Conservation (phyloP, 2,113 vertebrate species). For the Azemiops feae region DNA sequence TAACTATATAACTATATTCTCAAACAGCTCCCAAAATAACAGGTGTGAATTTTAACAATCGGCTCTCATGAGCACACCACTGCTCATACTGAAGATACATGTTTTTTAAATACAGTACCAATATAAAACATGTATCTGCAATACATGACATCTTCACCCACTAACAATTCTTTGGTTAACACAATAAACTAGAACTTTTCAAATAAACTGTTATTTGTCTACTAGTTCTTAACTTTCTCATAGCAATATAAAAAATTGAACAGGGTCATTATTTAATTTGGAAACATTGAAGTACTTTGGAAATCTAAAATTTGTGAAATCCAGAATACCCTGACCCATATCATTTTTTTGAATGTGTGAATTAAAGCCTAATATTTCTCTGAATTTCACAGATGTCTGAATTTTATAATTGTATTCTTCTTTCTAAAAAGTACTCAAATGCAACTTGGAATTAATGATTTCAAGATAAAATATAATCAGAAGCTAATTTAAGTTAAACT, state of each 20-base stretch:
- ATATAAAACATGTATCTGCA: not conserved
- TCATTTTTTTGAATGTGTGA: not conserved
- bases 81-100: not conserved
- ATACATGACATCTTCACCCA: not conserved
- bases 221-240: not conserved
- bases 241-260: not conserved
- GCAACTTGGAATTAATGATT: not conserved
- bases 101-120: not conserved
- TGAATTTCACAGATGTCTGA: not conserved
- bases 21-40: not conserved
- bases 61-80: not conserved
- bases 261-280: not conserved
- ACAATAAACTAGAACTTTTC: not conserved
- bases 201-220: not conserved
- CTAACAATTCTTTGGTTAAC: not conserved
- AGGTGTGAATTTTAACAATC: not conserved
- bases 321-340: not conserved
- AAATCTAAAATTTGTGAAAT: not conserved
- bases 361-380: not conserved
- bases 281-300: not conserved
- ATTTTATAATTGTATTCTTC: not conserved
- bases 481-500: not conserved
- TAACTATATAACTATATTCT: not conserved
- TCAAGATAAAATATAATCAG: not conserved
- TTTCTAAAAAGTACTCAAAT: not conserved